Percentiles rank a stretch among this genome's conserved stretches.
Conservation (phyloP, 2,113 vertebrate species). For the Pseudopodoces humilis region DNA sequence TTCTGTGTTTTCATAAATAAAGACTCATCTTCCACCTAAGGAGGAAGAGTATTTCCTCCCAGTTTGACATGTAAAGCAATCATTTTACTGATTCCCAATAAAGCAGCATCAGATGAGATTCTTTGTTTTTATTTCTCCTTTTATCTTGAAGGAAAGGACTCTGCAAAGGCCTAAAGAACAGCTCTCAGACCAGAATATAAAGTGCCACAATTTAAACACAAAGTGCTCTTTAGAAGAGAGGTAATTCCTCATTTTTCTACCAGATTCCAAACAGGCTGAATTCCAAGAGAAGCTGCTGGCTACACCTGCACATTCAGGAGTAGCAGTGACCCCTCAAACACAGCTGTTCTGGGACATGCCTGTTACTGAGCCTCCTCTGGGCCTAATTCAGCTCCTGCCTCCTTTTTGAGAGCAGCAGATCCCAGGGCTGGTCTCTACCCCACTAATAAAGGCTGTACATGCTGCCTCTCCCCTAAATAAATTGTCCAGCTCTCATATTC, state of each 20-base stretch:
- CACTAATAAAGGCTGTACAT: neutral
- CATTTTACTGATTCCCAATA: constrained; percentile 22
- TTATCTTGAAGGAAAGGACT: neutral
- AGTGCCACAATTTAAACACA: neutral
- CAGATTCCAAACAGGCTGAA: neutral
- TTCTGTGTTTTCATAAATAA: constrained; percentile 18
- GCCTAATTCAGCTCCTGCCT: neutral
- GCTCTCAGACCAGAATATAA: neutral
- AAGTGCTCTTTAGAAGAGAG: neutral
- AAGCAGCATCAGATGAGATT: neutral
- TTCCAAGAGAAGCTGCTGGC: neutral
- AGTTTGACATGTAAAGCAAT: neutral
- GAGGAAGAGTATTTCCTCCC: neutral
- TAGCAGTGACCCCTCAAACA: rapidly evolving
- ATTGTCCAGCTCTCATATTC: neutral
- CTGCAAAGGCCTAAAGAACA: neutral
- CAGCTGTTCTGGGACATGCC: neutral
- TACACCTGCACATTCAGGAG: neutral
- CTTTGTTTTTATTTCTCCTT: constrained; percentile 17
- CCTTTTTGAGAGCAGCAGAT: neutral
- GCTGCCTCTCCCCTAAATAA: neutral
- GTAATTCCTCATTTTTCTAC: neutral
- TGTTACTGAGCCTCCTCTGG: neutral
- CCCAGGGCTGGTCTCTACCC: neutral
- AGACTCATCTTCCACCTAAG: neutral